Base-by-base conservation (phyloP, 2,113 vertebrate species). In the Strix aluco region DNA sequence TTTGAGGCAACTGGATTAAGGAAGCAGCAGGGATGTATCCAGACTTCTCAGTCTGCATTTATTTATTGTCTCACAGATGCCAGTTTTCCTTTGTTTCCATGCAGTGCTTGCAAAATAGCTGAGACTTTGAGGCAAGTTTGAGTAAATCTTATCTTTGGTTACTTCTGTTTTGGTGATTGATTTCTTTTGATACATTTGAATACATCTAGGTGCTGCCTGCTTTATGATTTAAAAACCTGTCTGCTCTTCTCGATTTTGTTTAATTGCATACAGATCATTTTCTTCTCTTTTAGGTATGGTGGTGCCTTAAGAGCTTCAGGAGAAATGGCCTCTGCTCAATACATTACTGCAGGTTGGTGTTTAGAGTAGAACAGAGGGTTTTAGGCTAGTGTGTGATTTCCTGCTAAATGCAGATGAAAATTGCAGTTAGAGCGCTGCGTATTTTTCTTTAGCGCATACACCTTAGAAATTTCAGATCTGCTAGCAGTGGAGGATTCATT, bases 251-350 rank as follows among this genome's bases (percentile, higher is more conserved):
- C 69, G 14, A 29, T 73, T 85, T 27, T 74, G 9, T 42, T 65
- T 87, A 82, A 59, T 46, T 59, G 38, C 21, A 17, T 77, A 21
- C 49, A 58, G 44, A 71, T 49, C 44, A 5, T 90, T 96, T 79
- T 81, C 72, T 94, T 72, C 94, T 88, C 51, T 95, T 84, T 62
- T 97, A 96, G 99, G 97, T 99, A 99, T 98, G 97, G 99, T 86
- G 99, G 99, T 98, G 99, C 99, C 95, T 98, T 99, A 98, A 98
- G 99, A 98, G 98, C 99, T 93, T 99, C 99, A 80, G 99, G 99
- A 80, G 99, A 99, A 91, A 99, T 98, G 96, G 99, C 99, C 36
- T 99, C 99, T 27, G 99, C 99, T 90, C 99, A 99, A 51, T 99
- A 99, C 97, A 99, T 99, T 96, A 99, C 99, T 97, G 99, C 99